phyloP scores from a whole-genome alignment of 2,113 vertebrate genomes.

The Heliornis fulica region DNA sequence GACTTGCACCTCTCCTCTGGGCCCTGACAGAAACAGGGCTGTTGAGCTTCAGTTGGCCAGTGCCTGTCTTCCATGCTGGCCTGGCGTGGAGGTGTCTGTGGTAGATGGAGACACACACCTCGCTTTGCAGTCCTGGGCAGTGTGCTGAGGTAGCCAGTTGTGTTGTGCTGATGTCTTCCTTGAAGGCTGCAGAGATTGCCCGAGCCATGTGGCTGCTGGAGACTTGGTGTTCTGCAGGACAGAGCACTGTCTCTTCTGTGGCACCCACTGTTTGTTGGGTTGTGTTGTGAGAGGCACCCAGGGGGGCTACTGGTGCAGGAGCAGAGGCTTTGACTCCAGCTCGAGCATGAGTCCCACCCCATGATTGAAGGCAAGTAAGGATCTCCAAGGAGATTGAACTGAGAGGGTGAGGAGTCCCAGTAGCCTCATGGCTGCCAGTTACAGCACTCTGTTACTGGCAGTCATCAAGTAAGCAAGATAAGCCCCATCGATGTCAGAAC shows the following conservation, averaged over 20 bases:
- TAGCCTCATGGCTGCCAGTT: neutral
- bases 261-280: neutral
- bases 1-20: neutral
- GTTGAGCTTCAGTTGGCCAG: rapidly evolving
- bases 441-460: neutral
- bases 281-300: neutral
- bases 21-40: neutral
- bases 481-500: neutral
- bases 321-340: too few relatives aligned
- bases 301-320: rapidly evolving
- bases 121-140: neutral
- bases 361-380: neutral
- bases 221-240: neutral
- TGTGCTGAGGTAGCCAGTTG: neutral
- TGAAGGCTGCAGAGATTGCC: neutral
- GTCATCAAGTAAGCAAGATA: neutral
- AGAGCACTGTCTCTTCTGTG: neutral
- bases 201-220: neutral
- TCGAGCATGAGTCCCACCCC: too few relatives aligned
- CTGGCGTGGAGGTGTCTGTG: neutral
- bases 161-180: neutral
- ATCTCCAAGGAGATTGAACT: neutral
- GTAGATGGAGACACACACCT: rapidly evolving
- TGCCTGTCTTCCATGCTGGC: neutral
- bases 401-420: neutral